phyloP scores from a whole-genome alignment of 2,113 vertebrate species.

The Petaurus breviceps region DNA sequence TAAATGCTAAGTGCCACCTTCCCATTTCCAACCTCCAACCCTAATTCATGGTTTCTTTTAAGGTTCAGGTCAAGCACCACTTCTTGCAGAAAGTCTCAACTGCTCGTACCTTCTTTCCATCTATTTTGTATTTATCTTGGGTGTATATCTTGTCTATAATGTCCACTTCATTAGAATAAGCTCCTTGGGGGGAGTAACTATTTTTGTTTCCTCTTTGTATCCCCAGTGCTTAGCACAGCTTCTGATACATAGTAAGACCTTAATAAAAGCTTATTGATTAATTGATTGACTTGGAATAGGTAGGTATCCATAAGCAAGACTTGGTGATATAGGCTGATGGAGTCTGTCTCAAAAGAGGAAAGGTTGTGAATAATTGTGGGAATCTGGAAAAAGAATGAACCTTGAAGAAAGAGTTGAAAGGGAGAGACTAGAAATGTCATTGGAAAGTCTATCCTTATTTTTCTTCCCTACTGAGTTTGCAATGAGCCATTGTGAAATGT shows the following conservation, averaged over 20 bases:
- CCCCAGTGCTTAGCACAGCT: not conserved
- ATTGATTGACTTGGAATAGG: not conserved
- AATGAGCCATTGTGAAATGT: not conserved
- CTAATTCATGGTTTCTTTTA: too few relatives aligned
- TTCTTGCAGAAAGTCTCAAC: not conserved
- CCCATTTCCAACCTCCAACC: not conserved
- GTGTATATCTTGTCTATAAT: not conserved
- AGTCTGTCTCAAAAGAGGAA: not conserved
- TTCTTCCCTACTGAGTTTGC: not conserved
- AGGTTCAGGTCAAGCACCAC: not conserved
- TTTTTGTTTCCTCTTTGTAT: not conserved
- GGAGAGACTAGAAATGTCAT: not conserved
- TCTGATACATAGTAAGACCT: not conserved
- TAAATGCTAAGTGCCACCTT: not conserved
- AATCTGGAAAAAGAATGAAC: not conserved
- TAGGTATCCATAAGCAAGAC: not conserved
- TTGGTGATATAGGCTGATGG: not conserved
- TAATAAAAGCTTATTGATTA: not conserved
- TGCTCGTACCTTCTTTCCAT: not conserved
- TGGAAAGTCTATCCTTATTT: not conserved
- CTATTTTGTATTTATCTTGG: not conserved
- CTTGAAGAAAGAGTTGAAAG: not conserved
- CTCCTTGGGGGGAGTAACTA: not conserved
- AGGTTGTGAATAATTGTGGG: not conserved
- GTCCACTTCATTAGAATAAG: not conserved